Base-by-base conservation (phyloP, 2,888 invertebrate genomes). In the Netelia fuscicornis region DNA sequence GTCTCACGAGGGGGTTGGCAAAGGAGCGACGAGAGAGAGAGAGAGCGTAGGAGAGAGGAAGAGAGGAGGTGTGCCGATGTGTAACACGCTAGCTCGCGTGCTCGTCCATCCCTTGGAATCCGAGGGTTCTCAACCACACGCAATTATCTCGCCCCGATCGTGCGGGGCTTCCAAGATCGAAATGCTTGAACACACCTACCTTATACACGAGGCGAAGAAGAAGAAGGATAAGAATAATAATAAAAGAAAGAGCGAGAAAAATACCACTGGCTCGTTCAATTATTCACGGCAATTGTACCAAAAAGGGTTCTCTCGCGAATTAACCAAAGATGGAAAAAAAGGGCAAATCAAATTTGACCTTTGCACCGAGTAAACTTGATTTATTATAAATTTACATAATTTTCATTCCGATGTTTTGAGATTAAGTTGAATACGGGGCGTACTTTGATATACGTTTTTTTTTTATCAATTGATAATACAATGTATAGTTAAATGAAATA, bases 61-160 rank as follows among this genome's bases (percentile, higher is more conserved):
- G 25, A 25, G 25, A 25, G 25, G 84, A 86, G 86, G 86, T 85
- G 86, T 87, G 85, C 88, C 85, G 86, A 87, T 87, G 88, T 85
- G 88, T 88, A 90, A 90, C 93, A 93, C 92, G 93, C 93, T 89
- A 93, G 84, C 89, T 93, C 89, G 93, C 93, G 93, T 93, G 93
- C 90, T 91, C 89, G 90, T 89, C 88, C 92, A 92, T 92, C 92
- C 91, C 92, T 89, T 84, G 90, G 91, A 90, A 89, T 89, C 87
- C 90, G 85, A 86, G 65, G 92, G 92, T 92, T 91, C 92, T 90
- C 91, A 92, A 91, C 90, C 85, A 83, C 81, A 83, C 84, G 78
- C 79, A 82, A 81, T 87, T 86, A 86, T 84, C 84, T 60, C 74
- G 75, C 79, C 79, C 64, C 60, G 48, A 54, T 58, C 68, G 48